Conservation (phyloP, 1,140 invertebrate genomes). For the Pseudomyrmex gracilis region DNA sequence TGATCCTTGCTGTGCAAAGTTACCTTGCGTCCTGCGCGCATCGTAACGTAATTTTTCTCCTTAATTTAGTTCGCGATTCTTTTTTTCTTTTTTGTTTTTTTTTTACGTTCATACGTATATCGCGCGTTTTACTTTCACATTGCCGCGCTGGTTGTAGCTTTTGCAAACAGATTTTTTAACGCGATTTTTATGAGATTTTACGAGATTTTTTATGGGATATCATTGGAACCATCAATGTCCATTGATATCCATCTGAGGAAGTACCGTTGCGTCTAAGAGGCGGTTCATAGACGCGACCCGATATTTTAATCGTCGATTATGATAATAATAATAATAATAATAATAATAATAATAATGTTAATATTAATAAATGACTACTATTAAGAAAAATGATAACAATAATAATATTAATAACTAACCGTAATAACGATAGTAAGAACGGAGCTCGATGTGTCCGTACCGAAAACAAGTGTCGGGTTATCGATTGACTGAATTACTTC, state of each 20-base stretch:
- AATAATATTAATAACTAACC: slow-evolving; percentile 50
- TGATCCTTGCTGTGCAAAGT: slow-evolving; percentile 72
- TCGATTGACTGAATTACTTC: slow-evolving; percentile 54
- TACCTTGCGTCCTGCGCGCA: slow-evolving; percentile 69
- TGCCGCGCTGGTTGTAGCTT: slow-evolving; percentile 21
- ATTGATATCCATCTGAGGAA: slow-evolving; percentile 40
- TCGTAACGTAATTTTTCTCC: slow-evolving; percentile 54
- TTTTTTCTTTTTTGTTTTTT: no score
- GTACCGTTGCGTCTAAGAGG: slow-evolving; percentile 33
- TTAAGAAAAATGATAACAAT: slow-evolving; percentile 34
- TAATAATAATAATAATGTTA: slow-evolving; percentile 52
- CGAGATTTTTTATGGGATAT: slow-evolving; percentile 36
- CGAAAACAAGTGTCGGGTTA: slow-evolving; percentile 30
- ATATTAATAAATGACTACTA: neutral
- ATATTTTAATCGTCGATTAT: slow-evolving; percentile 40
- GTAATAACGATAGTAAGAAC: slow-evolving; percentile 41
- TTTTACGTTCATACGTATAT: slow-evolving; percentile 52
- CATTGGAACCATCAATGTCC: slow-evolving; percentile 44
- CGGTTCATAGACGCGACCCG: slow-evolving; percentile 34
- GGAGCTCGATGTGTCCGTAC: slow-evolving; percentile 15
- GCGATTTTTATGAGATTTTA: neutral
- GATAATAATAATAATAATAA: slow-evolving; percentile 31
- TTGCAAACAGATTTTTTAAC: slow-evolving; percentile 34
- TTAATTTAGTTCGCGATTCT: neutral
- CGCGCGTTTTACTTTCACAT: slow-evolving; percentile 51